phyloP scores from a whole-genome alignment of 2,797 vertebrate genomes.

The Dromococcyx pavoninus region DNA sequence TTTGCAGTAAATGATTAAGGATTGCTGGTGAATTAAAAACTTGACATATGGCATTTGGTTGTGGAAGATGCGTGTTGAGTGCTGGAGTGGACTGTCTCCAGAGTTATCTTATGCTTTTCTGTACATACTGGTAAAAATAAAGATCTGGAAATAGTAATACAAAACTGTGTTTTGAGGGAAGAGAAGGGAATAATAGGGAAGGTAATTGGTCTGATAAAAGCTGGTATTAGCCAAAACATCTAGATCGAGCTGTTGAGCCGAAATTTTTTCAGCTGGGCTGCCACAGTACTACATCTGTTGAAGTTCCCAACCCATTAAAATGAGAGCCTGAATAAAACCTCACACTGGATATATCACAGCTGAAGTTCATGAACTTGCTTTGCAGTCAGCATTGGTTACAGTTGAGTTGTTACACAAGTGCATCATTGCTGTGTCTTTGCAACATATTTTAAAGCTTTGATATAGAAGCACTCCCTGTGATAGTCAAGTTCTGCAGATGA shows the following conservation, averaged over 20 bases:
- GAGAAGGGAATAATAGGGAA: neutral
- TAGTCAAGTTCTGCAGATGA: conserved; percentile 23
- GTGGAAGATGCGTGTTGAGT: neutral
- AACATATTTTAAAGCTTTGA: conserved; percentile 65
- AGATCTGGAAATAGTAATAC: neutral
- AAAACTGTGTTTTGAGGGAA: neutral
- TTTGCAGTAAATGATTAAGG: neutral
- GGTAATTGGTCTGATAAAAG: neutral
- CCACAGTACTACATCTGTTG: conserved; percentile 56
- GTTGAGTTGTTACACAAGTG: conserved; percentile 29
- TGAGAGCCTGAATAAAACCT: conserved; percentile 2
- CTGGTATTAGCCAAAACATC: conserved; percentile 34
- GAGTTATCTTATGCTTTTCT: neutral
- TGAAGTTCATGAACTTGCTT: conserved; percentile 62
- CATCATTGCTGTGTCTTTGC: conserved; percentile 44
- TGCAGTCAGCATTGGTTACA: conserved; percentile 53
- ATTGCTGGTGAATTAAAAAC: neutral
- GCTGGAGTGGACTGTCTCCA: neutral
- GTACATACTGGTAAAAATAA: neutral
- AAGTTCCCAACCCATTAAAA: conserved; percentile 65
- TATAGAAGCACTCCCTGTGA: conserved; percentile 49
- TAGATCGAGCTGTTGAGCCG: conserved; percentile 27
- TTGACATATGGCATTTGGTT: neutral
- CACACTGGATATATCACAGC: conserved; percentile 25
- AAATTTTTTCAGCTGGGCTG: conserved; percentile 51